A percentile compares a stretch with the other conserved stretches of the same genome.
phyloP scores from a whole-genome alignment of 1,140 invertebrate genomes.

The Riptortus pedestris region DNA sequence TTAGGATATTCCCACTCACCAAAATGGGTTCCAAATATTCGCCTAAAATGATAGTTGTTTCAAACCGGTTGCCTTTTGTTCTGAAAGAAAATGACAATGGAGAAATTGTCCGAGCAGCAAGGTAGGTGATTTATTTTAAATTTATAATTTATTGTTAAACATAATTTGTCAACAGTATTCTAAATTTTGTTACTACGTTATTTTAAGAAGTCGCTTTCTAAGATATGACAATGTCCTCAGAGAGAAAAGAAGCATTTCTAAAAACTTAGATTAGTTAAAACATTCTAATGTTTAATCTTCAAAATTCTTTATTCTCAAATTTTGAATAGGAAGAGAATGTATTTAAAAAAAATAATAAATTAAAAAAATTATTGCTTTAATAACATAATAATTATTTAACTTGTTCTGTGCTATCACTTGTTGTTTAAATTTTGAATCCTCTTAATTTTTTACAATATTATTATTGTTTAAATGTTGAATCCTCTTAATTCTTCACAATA shows the following conservation, averaged over 20 bases:
- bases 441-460: too few relatives aligned
- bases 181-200: not conserved
- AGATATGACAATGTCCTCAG: too few relatives aligned
- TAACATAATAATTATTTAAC: too few relatives aligned
- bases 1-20: not conserved
- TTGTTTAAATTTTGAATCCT: too few relatives aligned
- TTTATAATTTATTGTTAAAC: not conserved
- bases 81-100: constrained; percentile 61
- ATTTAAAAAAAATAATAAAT: too few relatives aligned
- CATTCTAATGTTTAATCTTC: not conserved
- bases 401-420: too few relatives aligned
- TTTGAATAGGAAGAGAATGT: too few relatives aligned
- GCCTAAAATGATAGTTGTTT: constrained; percentile 54
- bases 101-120: constrained; percentile 54
- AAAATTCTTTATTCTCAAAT: not conserved
- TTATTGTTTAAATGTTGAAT: too few relatives aligned
- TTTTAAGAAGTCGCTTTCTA: not conserved
- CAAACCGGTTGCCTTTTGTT: constrained; percentile 79
- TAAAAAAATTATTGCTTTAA: too few relatives aligned
- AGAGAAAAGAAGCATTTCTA: not conserved
- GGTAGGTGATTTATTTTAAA: constrained; percentile 46
- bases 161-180: not conserved
- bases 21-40: not conserved
- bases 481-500: too few relatives aligned
- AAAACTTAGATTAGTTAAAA: not conserved